Evolutionary conservation across 2,888 invertebrate genomes (phyloP).

Genomic region (Platerodrilus igneus): DNA sequence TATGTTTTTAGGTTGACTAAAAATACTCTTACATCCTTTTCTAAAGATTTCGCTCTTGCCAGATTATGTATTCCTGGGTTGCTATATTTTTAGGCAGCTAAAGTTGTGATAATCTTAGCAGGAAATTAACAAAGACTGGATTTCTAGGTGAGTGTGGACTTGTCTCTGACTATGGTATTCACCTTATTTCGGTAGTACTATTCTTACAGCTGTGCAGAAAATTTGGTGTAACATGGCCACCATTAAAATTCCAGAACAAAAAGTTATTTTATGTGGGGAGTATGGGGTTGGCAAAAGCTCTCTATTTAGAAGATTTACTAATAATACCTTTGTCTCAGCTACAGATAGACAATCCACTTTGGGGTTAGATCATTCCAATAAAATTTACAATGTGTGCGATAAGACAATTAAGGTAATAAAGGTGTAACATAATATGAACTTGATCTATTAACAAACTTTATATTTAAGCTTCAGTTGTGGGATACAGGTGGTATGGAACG

Average conservation of each 20-base stretch:
- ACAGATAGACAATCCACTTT: constrained; percentile 82
- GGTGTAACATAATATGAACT: not conserved
- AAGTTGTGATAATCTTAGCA: too few species aligned
- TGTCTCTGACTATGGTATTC: too few species aligned
- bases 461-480: constrained; percentile 82
- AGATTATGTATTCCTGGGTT: too few species aligned
- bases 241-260: constrained; percentile 77
- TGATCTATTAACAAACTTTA: constrained; percentile 26
- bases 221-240: too few species aligned
- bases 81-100: too few species aligned
- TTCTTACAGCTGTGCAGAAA: too few species aligned
- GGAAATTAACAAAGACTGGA: too few species aligned
- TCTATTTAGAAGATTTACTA: constrained; percentile 84
- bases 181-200: too few species aligned
- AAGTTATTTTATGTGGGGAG: constrained; percentile 92
- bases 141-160: too few species aligned
- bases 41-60: too few species aligned
- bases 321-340: constrained; percentile 80
- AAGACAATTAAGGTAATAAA: constrained; percentile 71
- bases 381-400: constrained; percentile 69
- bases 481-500: constrained; percentile 97
- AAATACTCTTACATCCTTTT: too few species aligned
- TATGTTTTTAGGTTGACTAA: too few species aligned
- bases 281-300: constrained; percentile 95
- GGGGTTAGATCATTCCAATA: constrained; percentile 87